phyloP scores from a whole-genome alignment of 1,140 invertebrate genomes.

The Drosophila santomea region DNA sequence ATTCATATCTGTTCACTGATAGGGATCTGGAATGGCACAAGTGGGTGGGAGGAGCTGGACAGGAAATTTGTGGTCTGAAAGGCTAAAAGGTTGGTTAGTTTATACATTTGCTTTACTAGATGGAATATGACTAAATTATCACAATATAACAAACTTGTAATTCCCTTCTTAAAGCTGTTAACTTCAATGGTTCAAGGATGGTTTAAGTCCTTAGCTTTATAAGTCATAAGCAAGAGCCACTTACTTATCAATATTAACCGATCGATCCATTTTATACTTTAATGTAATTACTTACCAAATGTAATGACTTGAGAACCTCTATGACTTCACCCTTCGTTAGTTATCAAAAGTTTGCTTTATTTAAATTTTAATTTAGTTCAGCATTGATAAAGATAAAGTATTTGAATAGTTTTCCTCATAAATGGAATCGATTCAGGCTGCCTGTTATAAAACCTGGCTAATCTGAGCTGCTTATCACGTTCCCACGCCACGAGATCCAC shows the following conservation, averaged over 20 bases:
- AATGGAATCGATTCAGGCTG: slow-evolving; percentile 27
- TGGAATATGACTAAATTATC: background rate
- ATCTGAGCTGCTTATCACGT: slow-evolving; percentile 9
- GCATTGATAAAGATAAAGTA: background rate
- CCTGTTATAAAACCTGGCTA: background rate
- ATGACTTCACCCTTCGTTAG: background rate
- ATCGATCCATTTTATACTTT: too few species aligned
- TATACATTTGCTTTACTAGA: slow-evolving; percentile 2
- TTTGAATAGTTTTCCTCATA: background rate
- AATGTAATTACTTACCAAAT: too few species aligned
- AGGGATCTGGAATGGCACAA: slow-evolving; percentile 54
- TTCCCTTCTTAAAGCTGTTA: too few species aligned
- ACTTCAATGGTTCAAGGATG: too few species aligned
- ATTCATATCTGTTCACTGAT: slow-evolving; percentile 77
- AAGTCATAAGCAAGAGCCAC: background rate
- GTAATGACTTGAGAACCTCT: too few species aligned
- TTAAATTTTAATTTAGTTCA: background rate
- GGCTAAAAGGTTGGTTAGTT: slow-evolving; percentile 5
- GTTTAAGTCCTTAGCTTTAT: too few species aligned
- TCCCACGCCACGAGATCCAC: slow-evolving; percentile 33
- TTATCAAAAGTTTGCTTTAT: background rate
- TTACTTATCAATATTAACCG: too few species aligned
- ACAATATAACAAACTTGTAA: background rate
- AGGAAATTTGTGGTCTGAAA: slow-evolving; percentile 16
- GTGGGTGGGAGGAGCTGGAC: slow-evolving; percentile 14